Percentiles rank a stretch among this genome's conserved stretches.
These are phyloP conservation scores for Ambastaia sidthimunki DNA, from an alignment of 2,797 vertebrate genomes.

Conservation along the genomic window DNA sequence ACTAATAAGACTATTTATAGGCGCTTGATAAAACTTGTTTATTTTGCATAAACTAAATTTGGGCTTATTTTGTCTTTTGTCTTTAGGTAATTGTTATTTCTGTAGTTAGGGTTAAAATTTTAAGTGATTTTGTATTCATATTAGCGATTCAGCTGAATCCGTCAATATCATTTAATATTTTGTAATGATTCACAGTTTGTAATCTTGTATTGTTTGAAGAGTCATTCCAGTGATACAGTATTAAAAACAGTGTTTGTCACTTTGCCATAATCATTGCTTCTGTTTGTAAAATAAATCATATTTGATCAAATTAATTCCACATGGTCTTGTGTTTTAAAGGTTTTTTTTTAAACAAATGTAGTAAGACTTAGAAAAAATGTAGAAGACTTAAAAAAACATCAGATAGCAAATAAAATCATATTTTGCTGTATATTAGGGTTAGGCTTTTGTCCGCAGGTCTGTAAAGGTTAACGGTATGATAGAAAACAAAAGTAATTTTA, in stretches of 20 bases:
- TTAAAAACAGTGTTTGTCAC: slow-evolving; percentile 32
- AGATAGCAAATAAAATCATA: too few relatives aligned
- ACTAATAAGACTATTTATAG: neutral
- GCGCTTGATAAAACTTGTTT: neutral
- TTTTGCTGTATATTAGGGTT: too few relatives aligned
- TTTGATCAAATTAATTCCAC: too few relatives aligned
- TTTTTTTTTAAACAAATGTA: neutral
- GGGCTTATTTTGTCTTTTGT: too few relatives aligned
- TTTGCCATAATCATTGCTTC: neutral
- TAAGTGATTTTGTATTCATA: slow-evolving; percentile 8
- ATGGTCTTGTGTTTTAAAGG: neutral
- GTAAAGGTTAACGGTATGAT: too few relatives aligned
- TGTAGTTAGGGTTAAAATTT: too few relatives aligned
- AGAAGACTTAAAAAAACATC: too few relatives aligned
- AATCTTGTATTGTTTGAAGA: neutral
- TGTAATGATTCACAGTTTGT: slow-evolving; percentile 34
- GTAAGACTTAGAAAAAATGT: too few relatives aligned
- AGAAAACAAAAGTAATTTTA: too few relatives aligned
- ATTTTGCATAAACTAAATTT: too few relatives aligned
- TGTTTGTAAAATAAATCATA: too few relatives aligned
- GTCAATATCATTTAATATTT: slow-evolving; percentile 20
- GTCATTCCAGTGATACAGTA: slow-evolving; percentile 31
- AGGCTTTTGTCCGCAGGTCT: too few relatives aligned
- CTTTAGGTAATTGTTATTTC: neutral
- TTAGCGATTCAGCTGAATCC: neutral